These are phyloP conservation scores for Typhlichthys eigenmanni DNA, from an alignment of 2,797 vertebrate species.

Conservation along the genomic window DNA sequence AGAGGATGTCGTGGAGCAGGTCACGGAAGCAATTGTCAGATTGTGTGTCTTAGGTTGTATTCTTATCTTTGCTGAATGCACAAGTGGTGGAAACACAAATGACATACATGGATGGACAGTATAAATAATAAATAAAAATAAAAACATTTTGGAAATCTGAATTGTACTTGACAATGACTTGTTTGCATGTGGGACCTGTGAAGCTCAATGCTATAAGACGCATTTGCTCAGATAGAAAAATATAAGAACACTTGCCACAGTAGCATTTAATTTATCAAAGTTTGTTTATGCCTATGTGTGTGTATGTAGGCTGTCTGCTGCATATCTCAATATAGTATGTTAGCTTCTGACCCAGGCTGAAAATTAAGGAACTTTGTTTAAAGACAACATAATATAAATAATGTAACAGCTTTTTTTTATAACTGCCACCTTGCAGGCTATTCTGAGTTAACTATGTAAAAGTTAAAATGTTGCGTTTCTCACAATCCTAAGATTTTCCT, in stretches of 20 bases:
- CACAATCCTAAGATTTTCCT: slow-evolving; percentile 1
- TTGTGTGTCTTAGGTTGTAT: slow-evolving; percentile 14
- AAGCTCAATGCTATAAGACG: not conserved
- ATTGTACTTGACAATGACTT: not conserved
- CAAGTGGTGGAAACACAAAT: not conserved
- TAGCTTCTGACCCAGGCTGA: not conserved
- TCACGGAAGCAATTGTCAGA: slow-evolving; percentile 19
- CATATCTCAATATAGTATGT: not conserved
- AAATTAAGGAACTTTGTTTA: not conserved
- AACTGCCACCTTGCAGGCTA: not conserved
- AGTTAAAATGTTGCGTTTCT: not conserved
- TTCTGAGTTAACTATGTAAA: too few species aligned
- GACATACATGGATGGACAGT: slow-evolving; percentile 3
- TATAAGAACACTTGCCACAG: not conserved
- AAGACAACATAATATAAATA: not conserved
- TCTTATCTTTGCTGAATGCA: slow-evolving; percentile 27
- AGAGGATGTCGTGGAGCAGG: slow-evolving; percentile 38
- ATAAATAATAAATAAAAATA: not conserved
- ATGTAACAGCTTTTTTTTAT: not conserved
- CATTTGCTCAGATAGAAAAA: not conserved
- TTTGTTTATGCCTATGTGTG: not conserved
- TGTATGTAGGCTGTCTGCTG: not conserved
- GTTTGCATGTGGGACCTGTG: not conserved
- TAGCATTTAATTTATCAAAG: not conserved
- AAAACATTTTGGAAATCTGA: not conserved